Evolutionary conservation across 2,797 vertebrate species (phyloP).

Genomic region (Fundulus diaphanus): DNA sequence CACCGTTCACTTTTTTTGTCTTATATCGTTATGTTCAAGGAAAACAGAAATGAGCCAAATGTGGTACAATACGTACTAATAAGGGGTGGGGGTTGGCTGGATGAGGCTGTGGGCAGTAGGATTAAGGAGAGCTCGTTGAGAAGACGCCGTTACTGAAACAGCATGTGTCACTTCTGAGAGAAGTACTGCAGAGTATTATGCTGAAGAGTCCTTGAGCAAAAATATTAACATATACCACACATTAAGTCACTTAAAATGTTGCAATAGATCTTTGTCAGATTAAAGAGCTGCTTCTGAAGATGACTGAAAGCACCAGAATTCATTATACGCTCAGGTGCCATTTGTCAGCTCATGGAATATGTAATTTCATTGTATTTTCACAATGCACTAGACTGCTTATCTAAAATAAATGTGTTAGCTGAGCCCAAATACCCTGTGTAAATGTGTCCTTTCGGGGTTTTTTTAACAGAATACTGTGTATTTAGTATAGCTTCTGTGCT

Average conservation of each 20-base stretch:
- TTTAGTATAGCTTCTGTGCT: constrained; percentile 23
- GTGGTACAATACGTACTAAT: background rate
- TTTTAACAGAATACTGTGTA: constrained; percentile 11
- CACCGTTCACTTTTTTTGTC: background rate
- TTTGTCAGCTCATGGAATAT: constrained; percentile 10
- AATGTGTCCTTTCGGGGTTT: constrained; percentile 16
- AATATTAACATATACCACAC: constrained; percentile 30
- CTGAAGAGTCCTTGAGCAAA: constrained; percentile 35
- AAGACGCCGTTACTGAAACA: background rate
- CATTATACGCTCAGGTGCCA: background rate
- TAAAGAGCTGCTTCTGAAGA: constrained; percentile 37
- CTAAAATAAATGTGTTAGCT: background rate
- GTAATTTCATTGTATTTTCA: background rate
- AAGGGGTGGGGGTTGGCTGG: background rate
- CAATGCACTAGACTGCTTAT: background rate
- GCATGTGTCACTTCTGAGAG: background rate
- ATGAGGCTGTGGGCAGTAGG: background rate
- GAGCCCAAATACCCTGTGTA: constrained; percentile 10
- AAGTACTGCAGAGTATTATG: constrained; percentile 16
- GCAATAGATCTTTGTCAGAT: constrained; percentile 41
- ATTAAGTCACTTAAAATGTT: constrained; percentile 38
- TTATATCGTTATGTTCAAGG: background rate
- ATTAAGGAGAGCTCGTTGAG: constrained; percentile 1
- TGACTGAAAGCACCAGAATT: constrained; percentile 21
- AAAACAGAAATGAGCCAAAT: background rate